Percentiles rank a stretch among this genome's conserved stretches.
Evolutionary conservation across 1,140 invertebrate genomes (phyloP).

Genomic region (Lordiphosa clarofinis): DNA sequence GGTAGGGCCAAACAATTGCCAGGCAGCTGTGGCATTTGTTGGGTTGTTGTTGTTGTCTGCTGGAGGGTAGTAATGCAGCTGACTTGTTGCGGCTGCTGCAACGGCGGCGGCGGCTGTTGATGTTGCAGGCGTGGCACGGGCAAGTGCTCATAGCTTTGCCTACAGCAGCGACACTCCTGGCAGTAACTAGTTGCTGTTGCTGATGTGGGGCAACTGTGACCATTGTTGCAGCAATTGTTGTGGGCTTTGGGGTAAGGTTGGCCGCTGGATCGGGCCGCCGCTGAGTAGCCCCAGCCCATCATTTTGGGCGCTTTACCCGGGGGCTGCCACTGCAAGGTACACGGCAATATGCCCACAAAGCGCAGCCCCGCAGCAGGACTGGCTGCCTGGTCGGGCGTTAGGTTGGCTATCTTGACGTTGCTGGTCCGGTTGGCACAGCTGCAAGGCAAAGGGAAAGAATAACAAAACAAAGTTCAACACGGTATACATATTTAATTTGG

Average conservation of each 20-base stretch:
- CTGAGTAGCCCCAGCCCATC: constrained; percentile 22
- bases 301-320: constrained; percentile 53
- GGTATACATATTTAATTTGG: neutral
- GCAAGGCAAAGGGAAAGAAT: constrained; percentile 3
- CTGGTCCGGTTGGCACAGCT: constrained; percentile 8
- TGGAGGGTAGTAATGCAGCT: constrained; percentile 58
- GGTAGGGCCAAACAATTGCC: constrained; percentile 24
- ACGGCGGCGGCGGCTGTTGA: constrained; percentile 41
- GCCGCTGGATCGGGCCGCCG: constrained; percentile 12
- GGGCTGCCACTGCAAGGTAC: constrained; percentile 50
- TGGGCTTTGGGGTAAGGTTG: constrained; percentile 31
- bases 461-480: too few relatives aligned
- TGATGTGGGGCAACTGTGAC: constrained; percentile 3
- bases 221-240: constrained; percentile 23
- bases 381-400: constrained; percentile 13
- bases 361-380: constrained; percentile 56
- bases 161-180: constrained; percentile 42
- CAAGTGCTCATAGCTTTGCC: constrained; percentile 51
- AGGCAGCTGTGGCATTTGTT: constrained; percentile 42
- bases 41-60: constrained; percentile 53
- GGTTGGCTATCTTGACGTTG: constrained; percentile 48
- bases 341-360: constrained; percentile 59
- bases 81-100: constrained; percentile 33
- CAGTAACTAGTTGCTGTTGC: constrained; percentile 25
- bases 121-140: constrained; percentile 47